Conservation (phyloP, 2,888 invertebrate species). For the Taenaris catops region DNA sequence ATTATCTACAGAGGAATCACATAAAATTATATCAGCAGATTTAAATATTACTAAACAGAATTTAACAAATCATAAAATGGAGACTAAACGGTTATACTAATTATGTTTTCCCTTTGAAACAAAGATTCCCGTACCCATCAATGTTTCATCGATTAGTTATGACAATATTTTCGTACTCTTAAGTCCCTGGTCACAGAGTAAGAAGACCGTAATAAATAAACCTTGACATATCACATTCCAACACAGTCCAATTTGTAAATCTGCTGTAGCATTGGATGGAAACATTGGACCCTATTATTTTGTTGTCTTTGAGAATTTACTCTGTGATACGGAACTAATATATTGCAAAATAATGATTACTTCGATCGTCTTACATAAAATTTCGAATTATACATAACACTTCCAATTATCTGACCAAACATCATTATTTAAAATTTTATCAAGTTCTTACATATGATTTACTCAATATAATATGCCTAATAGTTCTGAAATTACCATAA, state of each 20-base stretch:
- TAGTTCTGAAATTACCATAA: slow-evolving; percentile 44
- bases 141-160: slow-evolving; percentile 52
- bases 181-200: slow-evolving; percentile 59
- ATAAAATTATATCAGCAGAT: slow-evolving; percentile 21
- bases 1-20: slow-evolving; percentile 50
- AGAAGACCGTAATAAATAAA: slow-evolving; percentile 50
- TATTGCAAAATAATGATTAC: slow-evolving; percentile 46
- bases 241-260: slow-evolving; percentile 61
- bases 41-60: slow-evolving; percentile 11
- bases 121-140: slow-evolving; percentile 77
- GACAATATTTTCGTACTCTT: slow-evolving; percentile 37
- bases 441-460: slow-evolving; percentile 50
- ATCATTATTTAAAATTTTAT: slow-evolving; percentile 30
- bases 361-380: slow-evolving; percentile 41
- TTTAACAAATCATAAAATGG: slow-evolving; percentile 9
- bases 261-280: slow-evolving; percentile 69
- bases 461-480: slow-evolving; percentile 47
- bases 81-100: slow-evolving; percentile 38
- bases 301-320: slow-evolving; percentile 48
- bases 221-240: slow-evolving; percentile 59
- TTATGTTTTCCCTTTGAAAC: slow-evolving; percentile 73
- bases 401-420: slow-evolving; percentile 57
- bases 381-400: slow-evolving; percentile 45
- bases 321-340: slow-evolving; percentile 58
- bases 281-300: slow-evolving; percentile 71